Conservation (phyloP, 2,888 invertebrate species). For the Diarsia mendica region DNA sequence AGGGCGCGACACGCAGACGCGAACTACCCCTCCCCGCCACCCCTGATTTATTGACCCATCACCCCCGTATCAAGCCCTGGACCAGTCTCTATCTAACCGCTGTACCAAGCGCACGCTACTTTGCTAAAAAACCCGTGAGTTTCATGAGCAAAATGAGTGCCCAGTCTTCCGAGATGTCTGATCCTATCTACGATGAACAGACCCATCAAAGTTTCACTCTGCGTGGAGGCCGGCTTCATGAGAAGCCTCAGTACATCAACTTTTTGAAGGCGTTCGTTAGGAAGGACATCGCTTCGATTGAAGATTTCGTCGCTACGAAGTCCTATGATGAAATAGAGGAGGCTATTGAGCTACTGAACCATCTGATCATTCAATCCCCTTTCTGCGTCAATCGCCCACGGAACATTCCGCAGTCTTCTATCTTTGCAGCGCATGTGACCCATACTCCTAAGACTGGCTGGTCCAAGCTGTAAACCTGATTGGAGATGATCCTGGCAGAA, state of each 20-base stretch:
- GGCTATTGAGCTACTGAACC: neutral
- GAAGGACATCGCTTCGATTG: neutral
- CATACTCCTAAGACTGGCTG: neutral
- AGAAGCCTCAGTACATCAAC: constrained; percentile 7
- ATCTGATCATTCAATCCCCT: constrained; percentile 12
- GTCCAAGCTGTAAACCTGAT: constrained; percentile 13
- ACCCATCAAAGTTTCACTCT: neutral
- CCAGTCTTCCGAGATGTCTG: neutral
- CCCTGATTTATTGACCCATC: constrained; percentile 21
- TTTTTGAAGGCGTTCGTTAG: constrained; percentile 10
- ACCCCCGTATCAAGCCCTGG: neutral
- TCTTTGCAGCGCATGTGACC: neutral
- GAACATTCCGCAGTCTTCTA: neutral
- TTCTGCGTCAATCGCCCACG: constrained; percentile 4
- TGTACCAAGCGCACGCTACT: neutral
- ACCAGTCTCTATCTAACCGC: constrained; percentile 6
- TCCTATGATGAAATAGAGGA: constrained; percentile 2
- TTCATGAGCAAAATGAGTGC: neutral
- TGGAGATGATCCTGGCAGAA: neutral
- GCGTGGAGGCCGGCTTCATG: neutral
- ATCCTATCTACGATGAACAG: constrained; percentile 23
- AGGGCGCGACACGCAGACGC: constrained; percentile 32
- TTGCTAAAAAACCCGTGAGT: neutral
- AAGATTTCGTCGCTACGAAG: constrained; percentile 17
- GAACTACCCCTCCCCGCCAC: neutral